These are phyloP conservation scores for Etheostoma nigrum DNA, from an alignment of 2,797 vertebrate genomes.

Conservation along the genomic window DNA sequence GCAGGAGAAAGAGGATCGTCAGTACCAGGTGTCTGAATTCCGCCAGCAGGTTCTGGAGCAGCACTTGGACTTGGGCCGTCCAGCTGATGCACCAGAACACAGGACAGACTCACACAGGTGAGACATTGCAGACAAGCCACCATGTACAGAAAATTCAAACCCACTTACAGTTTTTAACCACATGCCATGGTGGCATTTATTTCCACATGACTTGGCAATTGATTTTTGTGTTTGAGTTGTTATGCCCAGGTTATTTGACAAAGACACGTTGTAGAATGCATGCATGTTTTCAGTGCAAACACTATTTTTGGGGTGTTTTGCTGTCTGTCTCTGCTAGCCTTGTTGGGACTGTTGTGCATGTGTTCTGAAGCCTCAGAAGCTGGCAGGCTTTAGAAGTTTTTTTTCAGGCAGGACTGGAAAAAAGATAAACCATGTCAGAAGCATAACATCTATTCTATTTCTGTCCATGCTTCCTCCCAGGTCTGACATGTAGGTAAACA, in stretches of 20 bases:
- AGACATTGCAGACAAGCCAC: conserved; percentile 12
- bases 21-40: conserved; percentile 98
- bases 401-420: conserved; percentile 61
- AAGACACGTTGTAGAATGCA: conserved; percentile 10
- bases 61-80: conserved; percentile 92
- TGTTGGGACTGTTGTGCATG: conserved; percentile 49
- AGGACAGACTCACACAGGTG: conserved; percentile 91
- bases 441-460: conserved; percentile 63
- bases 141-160: conserved; percentile 5
- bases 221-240: neutral
- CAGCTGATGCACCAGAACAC: conserved; percentile 85
- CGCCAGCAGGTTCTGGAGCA: conserved; percentile 98
- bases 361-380: conserved; percentile 61
- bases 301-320: conserved; percentile 34
- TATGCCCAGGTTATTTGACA: conserved; percentile 33
- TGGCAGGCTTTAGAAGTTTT: conserved; percentile 66
- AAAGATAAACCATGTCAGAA: conserved; percentile 62
- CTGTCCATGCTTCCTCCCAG: conserved; percentile 49
- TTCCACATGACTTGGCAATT: conserved; percentile 4
- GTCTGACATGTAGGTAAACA: conserved; percentile 48
- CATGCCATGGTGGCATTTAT: conserved; percentile 1
- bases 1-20: conserved; percentile 97
- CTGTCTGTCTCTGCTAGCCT: conserved; percentile 40
- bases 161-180: neutral
- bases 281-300: conserved; percentile 28